Percentiles rank a stretch among this genome's conserved stretches.
Conservation (phyloP, 2,888 invertebrate genomes). For the Hirtodrosophila cameraria region DNA sequence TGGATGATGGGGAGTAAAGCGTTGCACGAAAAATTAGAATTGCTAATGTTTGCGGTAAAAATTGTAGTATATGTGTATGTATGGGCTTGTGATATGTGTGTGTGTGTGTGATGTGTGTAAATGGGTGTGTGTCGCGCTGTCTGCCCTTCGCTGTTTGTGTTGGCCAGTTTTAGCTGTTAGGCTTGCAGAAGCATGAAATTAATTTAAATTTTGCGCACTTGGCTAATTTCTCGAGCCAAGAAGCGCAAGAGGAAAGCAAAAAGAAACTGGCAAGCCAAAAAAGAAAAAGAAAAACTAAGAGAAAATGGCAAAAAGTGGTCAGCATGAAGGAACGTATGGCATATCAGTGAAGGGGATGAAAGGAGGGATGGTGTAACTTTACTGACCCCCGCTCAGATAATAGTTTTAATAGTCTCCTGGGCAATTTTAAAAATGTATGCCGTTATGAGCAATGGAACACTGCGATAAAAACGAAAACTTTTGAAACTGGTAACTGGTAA, state of each 20-base stretch:
- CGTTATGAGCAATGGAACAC: constrained; percentile 42
- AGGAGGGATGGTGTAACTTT: background rate
- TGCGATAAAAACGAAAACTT: constrained; percentile 40
- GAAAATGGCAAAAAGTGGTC: constrained; percentile 13
- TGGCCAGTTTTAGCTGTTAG: constrained; percentile 64
- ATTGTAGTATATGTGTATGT: constrained; percentile 33
- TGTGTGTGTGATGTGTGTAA: constrained; percentile 24
- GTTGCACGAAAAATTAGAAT: constrained; percentile 69
- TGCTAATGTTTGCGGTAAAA: constrained; percentile 73
- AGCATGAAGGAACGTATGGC: constrained; percentile 40
- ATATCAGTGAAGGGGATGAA: constrained; percentile 7
- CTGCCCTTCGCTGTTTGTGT: constrained; percentile 42
- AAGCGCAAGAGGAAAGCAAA: constrained; percentile 39
- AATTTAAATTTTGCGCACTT: constrained; percentile 73
- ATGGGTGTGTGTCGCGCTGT: constrained; percentile 29
- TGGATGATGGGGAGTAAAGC: constrained; percentile 39
- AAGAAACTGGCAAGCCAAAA: constrained; percentile 1
- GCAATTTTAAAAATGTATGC: constrained; percentile 53
- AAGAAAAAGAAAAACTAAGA: constrained; percentile 1
- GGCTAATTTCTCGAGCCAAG: constrained; percentile 63
- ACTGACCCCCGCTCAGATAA: constrained; percentile 41
- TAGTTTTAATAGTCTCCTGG: constrained; percentile 72
- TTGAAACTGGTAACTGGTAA: background rate
- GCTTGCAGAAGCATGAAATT: constrained; percentile 72
- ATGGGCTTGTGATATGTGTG: constrained; percentile 18